Evolutionary conservation across 2,113 vertebrate species (phyloP), one percentile per base, ranked within the genome.

Genomic region (Paraplagusia blochii): DNA sequence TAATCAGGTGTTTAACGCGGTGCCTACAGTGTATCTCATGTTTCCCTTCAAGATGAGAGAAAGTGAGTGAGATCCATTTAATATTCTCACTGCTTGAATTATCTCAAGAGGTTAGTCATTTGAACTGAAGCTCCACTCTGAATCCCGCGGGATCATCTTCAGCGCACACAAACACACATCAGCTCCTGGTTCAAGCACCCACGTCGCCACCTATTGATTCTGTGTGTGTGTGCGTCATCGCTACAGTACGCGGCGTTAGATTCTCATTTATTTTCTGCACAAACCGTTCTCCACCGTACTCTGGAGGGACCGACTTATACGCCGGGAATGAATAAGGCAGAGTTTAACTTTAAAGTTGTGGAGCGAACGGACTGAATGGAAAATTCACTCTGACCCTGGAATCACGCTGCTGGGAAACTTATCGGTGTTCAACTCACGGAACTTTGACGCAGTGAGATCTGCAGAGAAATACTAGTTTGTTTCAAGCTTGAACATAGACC

Each of bases 1-100:
- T 29, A 2, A 29, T 29, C 22, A 4, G 34, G n/a, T 42, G 42
- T 73, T 69, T 53, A 38, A 55, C 16, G 17, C 44, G 9, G 15
- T 14, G 67, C 67, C 61, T 69, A 58, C 76, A 82, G 78, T 68
- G 72, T n/a, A n/a, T n/a, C n/a, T n/a, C n/a, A n/a, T 76, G 65
- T 53, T 74, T 60, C 69, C 44, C 71, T 78, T 50, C 64, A 66
- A 46, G 55, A 59, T 3, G 10, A 35, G 1, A 69, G 8, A 40
- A 1, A 40, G 8, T 29, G 1, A 69, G 66, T 68, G 7, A 9
- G 33, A 56, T 52, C 73, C 58, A 80, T 76, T 79, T 77, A 10
- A 74, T 78, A 75, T 69, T 63, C 62, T 61, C 51, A 64, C 59
- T 53, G 73, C 56, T 79, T 77, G 34, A 80, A 70, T 79, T 47